Conservation (phyloP, 2,888 invertebrate species). For the Cepaea hortensis region DNA sequence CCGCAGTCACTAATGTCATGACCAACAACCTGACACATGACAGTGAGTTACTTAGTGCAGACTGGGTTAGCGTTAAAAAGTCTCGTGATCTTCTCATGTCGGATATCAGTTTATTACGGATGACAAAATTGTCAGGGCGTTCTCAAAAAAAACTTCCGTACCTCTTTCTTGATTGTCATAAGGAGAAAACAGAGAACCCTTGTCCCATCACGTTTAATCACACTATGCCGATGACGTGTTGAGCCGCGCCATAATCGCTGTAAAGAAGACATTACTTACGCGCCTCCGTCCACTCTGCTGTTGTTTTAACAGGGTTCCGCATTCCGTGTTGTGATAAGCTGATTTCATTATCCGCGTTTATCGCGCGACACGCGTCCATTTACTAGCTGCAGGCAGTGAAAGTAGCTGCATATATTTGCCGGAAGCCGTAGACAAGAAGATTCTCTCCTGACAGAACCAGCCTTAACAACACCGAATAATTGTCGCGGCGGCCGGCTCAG, state of each 20-base stretch:
- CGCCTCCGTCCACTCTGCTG: not conserved
- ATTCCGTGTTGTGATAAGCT: constrained; percentile 12
- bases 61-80: no score
- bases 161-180: no score
- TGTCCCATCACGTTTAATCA: constrained; percentile 11
- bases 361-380: constrained; percentile 34
- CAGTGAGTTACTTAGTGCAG: no score
- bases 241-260: constrained; percentile 20
- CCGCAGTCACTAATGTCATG: no score
- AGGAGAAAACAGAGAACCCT: not conserved
- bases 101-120: no score
- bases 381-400: not conserved
- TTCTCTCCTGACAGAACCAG: constrained; percentile 3
- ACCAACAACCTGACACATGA: no score
- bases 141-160: no score
- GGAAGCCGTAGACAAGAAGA: not conserved
- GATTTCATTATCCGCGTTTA: constrained; percentile 23
- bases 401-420: not conserved
- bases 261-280: constrained; percentile 30
- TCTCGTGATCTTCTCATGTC: no score
- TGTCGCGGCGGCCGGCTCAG: not conserved
- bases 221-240: not conserved
- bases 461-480: constrained; percentile 16
- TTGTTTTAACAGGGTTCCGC: constrained; percentile 24
- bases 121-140: no score